These are phyloP conservation scores for Trichopria drosophilae DNA, from an alignment of 2,888 invertebrate species.

Conservation along the genomic window DNA sequence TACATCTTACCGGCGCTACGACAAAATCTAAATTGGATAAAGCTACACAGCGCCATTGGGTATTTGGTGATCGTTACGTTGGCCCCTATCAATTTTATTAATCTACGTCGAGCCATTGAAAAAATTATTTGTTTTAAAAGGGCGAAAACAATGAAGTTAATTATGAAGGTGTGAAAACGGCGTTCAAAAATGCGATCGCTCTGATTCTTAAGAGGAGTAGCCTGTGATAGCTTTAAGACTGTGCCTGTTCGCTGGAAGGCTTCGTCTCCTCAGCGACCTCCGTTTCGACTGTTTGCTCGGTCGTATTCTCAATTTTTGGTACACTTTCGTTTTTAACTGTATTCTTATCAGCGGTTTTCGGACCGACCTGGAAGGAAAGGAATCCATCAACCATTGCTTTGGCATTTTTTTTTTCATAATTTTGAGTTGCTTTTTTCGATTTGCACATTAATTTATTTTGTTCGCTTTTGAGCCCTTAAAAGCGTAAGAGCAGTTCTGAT, in stretches of 20 bases:
- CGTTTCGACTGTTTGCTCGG: constrained; percentile 54
- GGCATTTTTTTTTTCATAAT: neutral
- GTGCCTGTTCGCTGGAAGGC: constrained; percentile 58
- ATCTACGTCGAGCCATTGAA: too few species aligned
- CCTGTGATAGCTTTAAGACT: constrained; percentile 56
- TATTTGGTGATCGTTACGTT: too few species aligned
- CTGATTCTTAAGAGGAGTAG: constrained; percentile 50
- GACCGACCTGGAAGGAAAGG: constrained; percentile 57
- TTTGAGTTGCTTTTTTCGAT: neutral
- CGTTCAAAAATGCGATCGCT: too few species aligned
- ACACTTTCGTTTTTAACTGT: constrained; percentile 55
- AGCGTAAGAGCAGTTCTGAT: too few species aligned
- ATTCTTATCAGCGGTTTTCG: constrained; percentile 54
- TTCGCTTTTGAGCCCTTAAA: too few species aligned
- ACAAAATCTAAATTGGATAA: too few species aligned
- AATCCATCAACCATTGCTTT: constrained; percentile 48
- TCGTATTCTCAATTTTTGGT: constrained; percentile 55
- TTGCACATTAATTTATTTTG: neutral
- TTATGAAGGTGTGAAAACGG: too few species aligned
- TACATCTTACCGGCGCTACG: too few species aligned
- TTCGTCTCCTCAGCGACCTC: constrained; percentile 53
- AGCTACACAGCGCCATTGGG: too few species aligned
- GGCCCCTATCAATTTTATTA: too few species aligned
- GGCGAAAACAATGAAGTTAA: too few species aligned
- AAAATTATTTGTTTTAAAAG: too few species aligned